Percentiles rank a stretch among this genome's conserved stretches.
Evolutionary conservation across 2,888 invertebrate species (phyloP).

Genomic region (Polydrusus tereticollis): DNA sequence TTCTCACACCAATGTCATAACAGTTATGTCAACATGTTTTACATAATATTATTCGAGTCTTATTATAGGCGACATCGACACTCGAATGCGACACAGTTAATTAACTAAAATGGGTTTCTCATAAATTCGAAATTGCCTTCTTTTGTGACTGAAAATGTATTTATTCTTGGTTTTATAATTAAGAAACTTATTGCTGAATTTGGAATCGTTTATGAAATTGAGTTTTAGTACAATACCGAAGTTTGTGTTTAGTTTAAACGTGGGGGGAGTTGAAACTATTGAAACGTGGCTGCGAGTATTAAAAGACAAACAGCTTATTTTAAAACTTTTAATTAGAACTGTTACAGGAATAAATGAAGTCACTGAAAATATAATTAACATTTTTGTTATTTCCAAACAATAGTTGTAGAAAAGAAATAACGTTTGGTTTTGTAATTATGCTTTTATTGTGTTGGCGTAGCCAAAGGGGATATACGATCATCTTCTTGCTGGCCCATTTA

Average conservation of each 20-base stretch:
- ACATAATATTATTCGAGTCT: conserved; percentile 26
- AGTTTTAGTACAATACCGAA: conserved; percentile 22
- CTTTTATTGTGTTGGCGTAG: too few relatives aligned
- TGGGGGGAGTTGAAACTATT: conserved; percentile 29
- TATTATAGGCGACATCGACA: conserved; percentile 18
- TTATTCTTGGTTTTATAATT: conserved; percentile 41
- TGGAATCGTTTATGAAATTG: conserved; percentile 34
- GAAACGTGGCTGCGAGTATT: conserved; percentile 32
- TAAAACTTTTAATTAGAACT: conserved; percentile 42
- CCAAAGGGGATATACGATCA: too few relatives aligned
- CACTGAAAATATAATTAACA: background rate
- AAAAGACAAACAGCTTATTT: conserved; percentile 38
- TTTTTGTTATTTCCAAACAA: background rate
- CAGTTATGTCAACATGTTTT: conserved; percentile 30
- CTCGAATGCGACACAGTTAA: conserved; percentile 40
- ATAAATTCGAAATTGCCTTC: conserved; percentile 44
- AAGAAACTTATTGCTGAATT: conserved; percentile 44
- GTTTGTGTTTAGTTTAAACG: conserved; percentile 11
- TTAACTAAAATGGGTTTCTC: conserved; percentile 36
- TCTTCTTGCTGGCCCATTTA: too few relatives aligned
- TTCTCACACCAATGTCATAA: too few relatives aligned
- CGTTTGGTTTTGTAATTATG: too few relatives aligned
- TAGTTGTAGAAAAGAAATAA: background rate
- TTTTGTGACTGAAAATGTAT: conserved; percentile 41
- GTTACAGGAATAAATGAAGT: background rate